phyloP scores from a whole-genome alignment of 1,140 invertebrate species.

The Homarus americanus region DNA sequence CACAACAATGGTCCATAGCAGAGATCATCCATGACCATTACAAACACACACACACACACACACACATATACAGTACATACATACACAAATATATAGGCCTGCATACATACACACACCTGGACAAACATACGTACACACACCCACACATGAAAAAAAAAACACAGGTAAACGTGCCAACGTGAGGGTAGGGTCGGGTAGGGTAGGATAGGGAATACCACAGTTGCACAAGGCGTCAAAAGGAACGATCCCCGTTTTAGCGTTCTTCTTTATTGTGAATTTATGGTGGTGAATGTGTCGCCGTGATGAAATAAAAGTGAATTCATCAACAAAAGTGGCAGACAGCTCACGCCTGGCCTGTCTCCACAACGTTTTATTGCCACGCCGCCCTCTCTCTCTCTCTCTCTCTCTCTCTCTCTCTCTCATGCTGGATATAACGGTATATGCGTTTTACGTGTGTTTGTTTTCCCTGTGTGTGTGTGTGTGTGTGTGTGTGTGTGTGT shows the following conservation, averaged over 20 bases:
- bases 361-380: not conserved
- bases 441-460: not conserved
- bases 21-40: too few relatives aligned
- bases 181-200: too few relatives aligned
- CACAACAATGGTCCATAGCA: too few relatives aligned
- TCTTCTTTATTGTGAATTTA: slow-evolving; percentile 71
- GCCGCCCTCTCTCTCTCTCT: not conserved
- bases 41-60: too few relatives aligned
- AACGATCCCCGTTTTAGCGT: slow-evolving; percentile 34
- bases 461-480: not conserved
- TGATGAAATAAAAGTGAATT: slow-evolving; percentile 62
- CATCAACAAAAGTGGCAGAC: slow-evolving; percentile 68
- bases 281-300: slow-evolving; percentile 50
- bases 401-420: slow-evolving; percentile 11
- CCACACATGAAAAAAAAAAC: too few relatives aligned
- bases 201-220: too few relatives aligned
- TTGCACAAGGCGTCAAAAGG: not conserved
- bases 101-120: too few relatives aligned
- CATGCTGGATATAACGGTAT: not conserved
- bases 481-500: slow-evolving; percentile 7
- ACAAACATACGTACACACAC: too few relatives aligned
- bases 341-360: slow-evolving; percentile 28
- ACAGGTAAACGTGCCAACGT: too few relatives aligned
- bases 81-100: too few relatives aligned
- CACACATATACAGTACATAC: too few relatives aligned